Conservation (phyloP, 1,140 invertebrate species). For the Neodiprion virginianus region DNA sequence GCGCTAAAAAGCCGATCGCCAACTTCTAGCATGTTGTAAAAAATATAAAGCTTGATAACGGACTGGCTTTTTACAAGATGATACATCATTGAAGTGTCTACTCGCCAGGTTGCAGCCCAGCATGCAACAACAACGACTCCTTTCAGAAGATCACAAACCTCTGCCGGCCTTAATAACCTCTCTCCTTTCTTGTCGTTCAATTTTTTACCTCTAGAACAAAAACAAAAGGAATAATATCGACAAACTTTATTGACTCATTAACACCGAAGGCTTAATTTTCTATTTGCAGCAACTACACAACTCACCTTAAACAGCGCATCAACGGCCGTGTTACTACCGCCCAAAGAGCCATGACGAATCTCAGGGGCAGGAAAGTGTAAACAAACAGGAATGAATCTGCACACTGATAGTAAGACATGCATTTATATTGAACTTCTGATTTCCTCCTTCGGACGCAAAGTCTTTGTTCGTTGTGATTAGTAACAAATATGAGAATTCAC, state of each 20-base stretch:
- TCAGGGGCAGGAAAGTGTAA: slow-evolving; percentile 95
- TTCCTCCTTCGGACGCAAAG: too few relatives aligned
- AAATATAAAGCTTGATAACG: slow-evolving; percentile 98
- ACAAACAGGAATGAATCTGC: slow-evolving; percentile 98
- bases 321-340: slow-evolving; percentile 76
- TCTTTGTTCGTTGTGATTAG: too few relatives aligned
- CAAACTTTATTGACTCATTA: neutral
- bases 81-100: slow-evolving; percentile 98
- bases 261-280: too few relatives aligned
- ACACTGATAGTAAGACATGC: slow-evolving; percentile 69
- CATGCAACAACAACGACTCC: slow-evolving; percentile 86
- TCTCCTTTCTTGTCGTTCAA: slow-evolving; percentile 39
- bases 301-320: slow-evolving; percentile 75
- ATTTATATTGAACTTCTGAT: too few relatives aligned
- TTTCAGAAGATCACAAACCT: slow-evolving; percentile 97
- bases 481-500: too few relatives aligned
- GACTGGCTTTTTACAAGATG: slow-evolving; percentile 98
- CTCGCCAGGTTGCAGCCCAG: slow-evolving; percentile 83
- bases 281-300: neutral
- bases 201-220: slow-evolving; percentile 42
- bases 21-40: slow-evolving; percentile 99
- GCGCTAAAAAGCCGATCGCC: slow-evolving; percentile 94
- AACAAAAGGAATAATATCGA: slow-evolving; percentile 6
- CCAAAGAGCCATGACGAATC: slow-evolving; percentile 88
- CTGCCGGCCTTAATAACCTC: slow-evolving; percentile 80